Evolutionary conservation across 2,113 vertebrate genomes (phyloP).

Genomic region (Paradoxurus hermaphroditus): DNA sequence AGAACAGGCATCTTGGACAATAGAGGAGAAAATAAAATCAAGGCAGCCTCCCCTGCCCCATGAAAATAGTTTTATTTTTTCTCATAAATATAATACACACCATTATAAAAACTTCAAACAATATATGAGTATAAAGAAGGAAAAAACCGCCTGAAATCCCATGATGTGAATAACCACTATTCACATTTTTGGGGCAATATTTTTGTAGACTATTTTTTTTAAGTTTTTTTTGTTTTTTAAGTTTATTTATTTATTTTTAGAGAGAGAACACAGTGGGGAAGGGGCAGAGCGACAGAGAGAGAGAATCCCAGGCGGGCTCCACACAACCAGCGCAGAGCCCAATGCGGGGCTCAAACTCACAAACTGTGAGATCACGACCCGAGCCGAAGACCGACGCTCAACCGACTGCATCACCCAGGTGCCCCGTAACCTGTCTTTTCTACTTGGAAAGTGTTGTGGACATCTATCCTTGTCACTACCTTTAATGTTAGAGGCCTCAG

Average conservation of each 20-base stretch:
- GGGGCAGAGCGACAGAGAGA: too few species aligned
- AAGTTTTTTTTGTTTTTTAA: too few species aligned
- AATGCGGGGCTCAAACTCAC: too few species aligned
- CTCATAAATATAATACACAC: background rate
- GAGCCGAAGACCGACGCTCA: too few species aligned
- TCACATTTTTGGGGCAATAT: background rate
- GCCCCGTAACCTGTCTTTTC: background rate
- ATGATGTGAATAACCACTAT: background rate
- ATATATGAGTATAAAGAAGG: background rate
- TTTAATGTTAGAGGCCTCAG: constrained; percentile 43
- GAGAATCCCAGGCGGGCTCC: too few species aligned
- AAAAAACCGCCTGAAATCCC: background rate
- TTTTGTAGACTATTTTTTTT: background rate
- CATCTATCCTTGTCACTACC: constrained; percentile 39
- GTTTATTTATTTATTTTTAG: too few species aligned
- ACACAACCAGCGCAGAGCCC: too few species aligned
- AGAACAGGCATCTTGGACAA: background rate
- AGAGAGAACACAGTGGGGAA: too few species aligned
- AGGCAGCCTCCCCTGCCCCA: background rate
- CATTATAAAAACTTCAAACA: background rate
- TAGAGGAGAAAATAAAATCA: constrained; percentile 20
- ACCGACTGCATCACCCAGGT: too few species aligned
- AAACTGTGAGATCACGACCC: too few species aligned
- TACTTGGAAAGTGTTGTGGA: background rate
- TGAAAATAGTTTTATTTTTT: constrained; percentile 37